Evolutionary conservation across 2,888 invertebrate genomes (phyloP).

Genomic region (Trachelus troglodyta): DNA sequence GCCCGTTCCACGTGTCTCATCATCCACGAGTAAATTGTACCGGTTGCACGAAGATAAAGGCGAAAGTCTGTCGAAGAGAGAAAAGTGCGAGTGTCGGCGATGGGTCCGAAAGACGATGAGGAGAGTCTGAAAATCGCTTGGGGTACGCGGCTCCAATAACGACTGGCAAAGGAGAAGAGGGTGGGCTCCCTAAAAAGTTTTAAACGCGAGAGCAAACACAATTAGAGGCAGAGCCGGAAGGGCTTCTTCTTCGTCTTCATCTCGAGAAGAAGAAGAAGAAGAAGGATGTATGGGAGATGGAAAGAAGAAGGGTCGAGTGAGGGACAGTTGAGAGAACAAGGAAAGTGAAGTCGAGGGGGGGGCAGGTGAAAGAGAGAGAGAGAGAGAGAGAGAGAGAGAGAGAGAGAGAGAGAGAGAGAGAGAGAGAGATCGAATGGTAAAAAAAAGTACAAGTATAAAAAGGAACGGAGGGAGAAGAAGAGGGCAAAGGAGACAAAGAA

Average conservation of each 20-base stretch:
- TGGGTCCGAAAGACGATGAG: neutral
- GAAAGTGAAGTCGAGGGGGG: neutral
- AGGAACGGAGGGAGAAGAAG: neutral
- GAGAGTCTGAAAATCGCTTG: neutral
- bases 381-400: constrained; percentile 11
- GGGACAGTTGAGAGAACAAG: neutral
- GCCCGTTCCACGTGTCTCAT: neutral
- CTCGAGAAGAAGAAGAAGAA: constrained; percentile 10
- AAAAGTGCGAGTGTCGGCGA: neutral
- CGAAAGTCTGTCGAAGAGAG: neutral
- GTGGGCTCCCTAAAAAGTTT: constrained; percentile 27
- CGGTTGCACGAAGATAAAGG: neutral
- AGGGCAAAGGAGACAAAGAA: constrained; percentile 26
- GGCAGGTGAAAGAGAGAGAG: neutral
- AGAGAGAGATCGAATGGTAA: constrained; percentile 5
- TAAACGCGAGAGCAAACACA: constrained; percentile 54
- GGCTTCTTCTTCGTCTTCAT: constrained; percentile 28
- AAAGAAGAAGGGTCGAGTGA: neutral
- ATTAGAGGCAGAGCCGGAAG: constrained; percentile 50
- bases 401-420: neutral
- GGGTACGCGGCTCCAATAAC: constrained; percentile 13
- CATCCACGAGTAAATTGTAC: neutral
- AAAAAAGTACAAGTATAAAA: neutral
- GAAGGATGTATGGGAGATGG: constrained; percentile 12
- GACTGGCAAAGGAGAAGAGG: constrained; percentile 29